A percentile compares a stretch with the other conserved stretches of the same genome.
phyloP scores from a whole-genome alignment of 2,113 vertebrate species.

The Chionomys nivalis region DNA sequence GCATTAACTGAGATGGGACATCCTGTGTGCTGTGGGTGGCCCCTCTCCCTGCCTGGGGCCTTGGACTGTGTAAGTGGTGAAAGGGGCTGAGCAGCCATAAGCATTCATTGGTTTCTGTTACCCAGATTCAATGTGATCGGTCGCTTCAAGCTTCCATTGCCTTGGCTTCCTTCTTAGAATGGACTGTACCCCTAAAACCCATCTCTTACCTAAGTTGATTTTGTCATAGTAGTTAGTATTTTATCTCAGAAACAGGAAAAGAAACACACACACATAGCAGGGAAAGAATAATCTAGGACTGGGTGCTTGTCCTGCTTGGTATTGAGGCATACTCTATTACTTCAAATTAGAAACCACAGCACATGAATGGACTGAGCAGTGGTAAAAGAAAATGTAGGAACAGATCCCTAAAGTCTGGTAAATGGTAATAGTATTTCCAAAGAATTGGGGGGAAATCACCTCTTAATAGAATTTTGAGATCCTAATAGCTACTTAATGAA shows the following conservation, averaged over 20 bases:
- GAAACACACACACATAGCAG: background rate
- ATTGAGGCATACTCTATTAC: background rate
- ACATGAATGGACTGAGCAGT: background rate
- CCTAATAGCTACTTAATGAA: background rate
- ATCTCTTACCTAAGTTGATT: background rate
- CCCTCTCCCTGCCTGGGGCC: background rate
- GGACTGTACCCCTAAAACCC: background rate
- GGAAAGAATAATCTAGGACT: background rate
- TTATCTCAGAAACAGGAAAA: background rate
- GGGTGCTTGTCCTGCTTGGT: background rate
- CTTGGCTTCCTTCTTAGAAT: background rate
- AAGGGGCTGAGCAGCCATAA: background rate
- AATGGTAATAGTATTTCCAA: background rate
- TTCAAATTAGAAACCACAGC: too few species aligned
- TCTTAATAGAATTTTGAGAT: background rate
- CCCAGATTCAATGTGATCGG: background rate
- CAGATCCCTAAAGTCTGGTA: background rate
- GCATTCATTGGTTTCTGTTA: background rate
- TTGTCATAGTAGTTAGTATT: background rate
- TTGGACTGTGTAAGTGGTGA: background rate
- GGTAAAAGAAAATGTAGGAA: background rate
- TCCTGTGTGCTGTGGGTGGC: background rate
- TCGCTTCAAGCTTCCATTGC: background rate
- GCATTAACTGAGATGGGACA: background rate
- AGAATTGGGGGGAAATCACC: background rate